Percentiles rank a stretch among this genome's conserved stretches.
Evolutionary conservation across 2,797 vertebrate species (phyloP).

Genomic region (Danio albolineatus): DNA sequence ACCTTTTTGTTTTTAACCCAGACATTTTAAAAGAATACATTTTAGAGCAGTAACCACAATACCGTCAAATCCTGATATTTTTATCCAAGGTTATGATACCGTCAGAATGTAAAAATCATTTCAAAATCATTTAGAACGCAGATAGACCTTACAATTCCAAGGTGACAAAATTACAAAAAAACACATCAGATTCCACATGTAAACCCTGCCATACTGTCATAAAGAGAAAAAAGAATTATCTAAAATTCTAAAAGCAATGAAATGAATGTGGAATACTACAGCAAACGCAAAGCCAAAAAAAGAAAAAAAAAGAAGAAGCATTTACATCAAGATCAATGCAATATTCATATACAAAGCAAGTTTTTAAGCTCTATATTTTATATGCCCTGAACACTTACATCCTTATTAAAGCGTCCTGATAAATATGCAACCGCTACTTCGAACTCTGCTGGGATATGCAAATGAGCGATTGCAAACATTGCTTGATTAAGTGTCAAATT

Average conservation of each 20-base stretch:
- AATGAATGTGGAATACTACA: not conserved
- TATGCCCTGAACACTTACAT: slow-evolving; percentile 34
- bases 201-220: not conserved
- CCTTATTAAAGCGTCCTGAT: slow-evolving; percentile 55
- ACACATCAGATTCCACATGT: too few species aligned
- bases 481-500: slow-evolving; percentile 66
- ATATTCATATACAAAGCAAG: slow-evolving; percentile 8
- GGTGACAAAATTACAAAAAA: too few species aligned
- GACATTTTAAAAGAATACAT: too few species aligned
- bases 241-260: not conserved
- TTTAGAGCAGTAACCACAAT: too few species aligned
- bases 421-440: slow-evolving; percentile 60
- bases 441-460: slow-evolving; percentile 53
- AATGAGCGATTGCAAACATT: slow-evolving; percentile 59
- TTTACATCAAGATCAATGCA: slow-evolving; percentile 8
- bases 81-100: too few species aligned
- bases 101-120: too few species aligned
- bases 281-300: not conserved
- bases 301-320: not conserved
- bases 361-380: slow-evolving; percentile 19
- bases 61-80: too few species aligned
- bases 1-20: too few species aligned
- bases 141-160: too few species aligned
- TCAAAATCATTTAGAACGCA: too few species aligned
- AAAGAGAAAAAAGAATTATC: not conserved